Evolutionary conservation across 2,113 vertebrate genomes (phyloP).

Genomic region (Rutilus rutilus): DNA sequence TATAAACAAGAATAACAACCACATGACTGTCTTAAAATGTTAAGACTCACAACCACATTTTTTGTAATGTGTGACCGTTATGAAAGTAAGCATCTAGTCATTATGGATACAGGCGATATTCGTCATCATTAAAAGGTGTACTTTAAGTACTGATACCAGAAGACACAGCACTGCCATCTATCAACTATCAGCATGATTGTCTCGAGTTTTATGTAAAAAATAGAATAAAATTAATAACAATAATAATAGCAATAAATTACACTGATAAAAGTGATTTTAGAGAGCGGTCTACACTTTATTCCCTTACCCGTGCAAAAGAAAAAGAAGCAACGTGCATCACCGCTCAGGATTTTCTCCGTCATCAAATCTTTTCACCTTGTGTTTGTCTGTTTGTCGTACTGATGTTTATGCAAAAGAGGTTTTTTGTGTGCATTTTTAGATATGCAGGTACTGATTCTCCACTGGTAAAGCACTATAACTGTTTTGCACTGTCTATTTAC

Average conservation of each 20-base stretch:
- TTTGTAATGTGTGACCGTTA: background rate
- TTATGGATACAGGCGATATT: background rate
- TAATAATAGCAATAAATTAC: background rate
- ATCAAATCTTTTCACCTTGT: too few relatives aligned
- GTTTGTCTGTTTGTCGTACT: too few relatives aligned
- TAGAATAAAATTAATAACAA: too few relatives aligned
- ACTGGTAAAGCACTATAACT: too few relatives aligned
- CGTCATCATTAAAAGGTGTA: background rate
- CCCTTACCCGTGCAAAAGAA: too few relatives aligned
- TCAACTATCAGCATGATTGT: background rate
- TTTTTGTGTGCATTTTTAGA: too few relatives aligned
- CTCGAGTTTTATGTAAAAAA: background rate
- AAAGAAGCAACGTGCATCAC: too few relatives aligned
- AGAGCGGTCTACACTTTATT: too few relatives aligned
- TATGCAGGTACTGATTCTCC: too few relatives aligned
- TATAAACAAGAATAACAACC: background rate
- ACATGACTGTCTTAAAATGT: background rate
- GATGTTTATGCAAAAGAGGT: too few relatives aligned
- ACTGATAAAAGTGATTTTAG: background rate
- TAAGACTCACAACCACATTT: background rate
- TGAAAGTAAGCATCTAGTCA: background rate
- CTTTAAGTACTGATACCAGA: background rate
- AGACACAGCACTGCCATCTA: background rate
- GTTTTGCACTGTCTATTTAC: too few relatives aligned
- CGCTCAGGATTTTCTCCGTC: too few relatives aligned